Percentiles rank a stretch among this genome's conserved stretches.
phyloP scores from a whole-genome alignment of 2,888 invertebrate species.

The Melipona bicolor region DNA sequence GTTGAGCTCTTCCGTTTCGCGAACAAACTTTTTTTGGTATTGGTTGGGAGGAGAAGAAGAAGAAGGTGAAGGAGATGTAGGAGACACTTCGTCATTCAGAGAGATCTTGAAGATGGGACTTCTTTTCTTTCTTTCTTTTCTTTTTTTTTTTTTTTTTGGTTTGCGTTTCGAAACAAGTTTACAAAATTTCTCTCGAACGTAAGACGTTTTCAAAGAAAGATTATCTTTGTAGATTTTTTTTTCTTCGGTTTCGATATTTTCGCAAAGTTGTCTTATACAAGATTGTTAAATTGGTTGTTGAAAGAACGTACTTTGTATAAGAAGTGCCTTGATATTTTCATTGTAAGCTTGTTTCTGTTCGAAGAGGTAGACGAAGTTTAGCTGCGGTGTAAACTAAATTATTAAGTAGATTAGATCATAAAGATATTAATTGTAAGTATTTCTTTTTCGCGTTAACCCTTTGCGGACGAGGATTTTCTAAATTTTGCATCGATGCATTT shows the following conservation, averaged over 20 bases:
- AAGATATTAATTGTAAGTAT: background rate
- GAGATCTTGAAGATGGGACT: constrained; percentile 23
- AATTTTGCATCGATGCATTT: too few relatives aligned
- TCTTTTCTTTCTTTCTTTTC: background rate
- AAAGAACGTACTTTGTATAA: background rate
- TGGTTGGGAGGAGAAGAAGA: constrained; percentile 30
- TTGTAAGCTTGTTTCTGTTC: constrained; percentile 29
- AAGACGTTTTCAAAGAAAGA: too few relatives aligned
- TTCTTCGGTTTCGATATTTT: background rate
- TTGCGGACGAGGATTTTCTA: too few relatives aligned
- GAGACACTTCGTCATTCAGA: constrained; percentile 11
- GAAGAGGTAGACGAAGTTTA: constrained; percentile 22
- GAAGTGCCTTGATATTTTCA: background rate
- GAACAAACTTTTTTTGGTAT: constrained; percentile 54
- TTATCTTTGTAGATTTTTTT: background rate
- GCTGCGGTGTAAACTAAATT: constrained; percentile 37
- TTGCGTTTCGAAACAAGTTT: constrained; percentile 21
- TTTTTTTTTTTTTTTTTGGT: too few relatives aligned
- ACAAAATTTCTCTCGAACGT: constrained; percentile 2
- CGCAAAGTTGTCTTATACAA: background rate
- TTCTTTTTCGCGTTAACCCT: background rate
- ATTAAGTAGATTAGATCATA: constrained; percentile 24
- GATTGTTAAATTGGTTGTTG: background rate
- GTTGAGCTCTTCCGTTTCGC: constrained; percentile 68
- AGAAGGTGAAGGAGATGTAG: constrained; percentile 24